Evolutionary conservation across 2,888 invertebrate species (phyloP), one percentile per base, ranked within the genome.

Genomic region (Anaspis maculata): DNA sequence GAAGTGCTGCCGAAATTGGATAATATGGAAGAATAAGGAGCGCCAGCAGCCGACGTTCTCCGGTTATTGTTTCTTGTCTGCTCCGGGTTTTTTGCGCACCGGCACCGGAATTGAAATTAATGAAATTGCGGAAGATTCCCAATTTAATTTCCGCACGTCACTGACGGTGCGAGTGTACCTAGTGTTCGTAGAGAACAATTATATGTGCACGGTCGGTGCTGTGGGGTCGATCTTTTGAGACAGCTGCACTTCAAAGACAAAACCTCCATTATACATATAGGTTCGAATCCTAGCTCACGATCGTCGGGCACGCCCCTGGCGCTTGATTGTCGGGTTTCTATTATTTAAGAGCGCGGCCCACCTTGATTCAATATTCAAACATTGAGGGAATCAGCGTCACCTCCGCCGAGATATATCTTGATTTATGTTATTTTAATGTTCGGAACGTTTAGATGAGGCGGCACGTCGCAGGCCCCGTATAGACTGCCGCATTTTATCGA

Each of bases 311-410:
- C 41, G 44, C 38, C 29, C 25, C 34, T 24, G 35, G n/a, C n/a
- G n/a, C n/a, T 37, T 32, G 34, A 28, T 19, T 27, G 34, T 30
- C 23, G 30, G 13, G 15, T 28, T 7, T 25, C 25, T 33, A 30
- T 37, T 37, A 37, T 33, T 33, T 15, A 32, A 28, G 26, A n/a
- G n/a, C n/a, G 31, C 23, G 34, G 42, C 37, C 40, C 40, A 45
- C 45, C 45, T 42, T 42, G 45, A 42, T 42, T 45, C 39, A 42
- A 31, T 37, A 34, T 38, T 39, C 39, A 45, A 45, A 42, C 45
- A 45, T 42, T 45, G 42, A 41, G 40, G 42, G 42, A 42, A 45
- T 45, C 45, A 45, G 26, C 31, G 40, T 45, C 45, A 41, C 36
- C 45, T 32, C 29, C 27, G 34, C 25, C 24, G 28, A 34, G 35